Evolutionary conservation across 1,140 invertebrate species (phyloP).

Genomic region (Drosophila auraria): DNA sequence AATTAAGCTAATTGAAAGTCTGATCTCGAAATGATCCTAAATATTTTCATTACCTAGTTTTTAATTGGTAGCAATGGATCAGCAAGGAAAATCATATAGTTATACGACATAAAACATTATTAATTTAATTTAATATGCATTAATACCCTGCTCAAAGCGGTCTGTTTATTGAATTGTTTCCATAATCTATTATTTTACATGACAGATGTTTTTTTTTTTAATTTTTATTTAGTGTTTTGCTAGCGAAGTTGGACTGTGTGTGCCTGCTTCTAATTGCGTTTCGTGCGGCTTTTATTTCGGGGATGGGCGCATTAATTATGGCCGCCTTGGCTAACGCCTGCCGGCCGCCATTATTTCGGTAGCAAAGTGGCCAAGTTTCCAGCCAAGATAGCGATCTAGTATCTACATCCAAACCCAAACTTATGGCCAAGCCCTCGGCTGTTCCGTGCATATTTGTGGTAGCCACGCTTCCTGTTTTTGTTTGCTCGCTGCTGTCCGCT

Average conservation of each 20-base stretch:
- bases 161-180: too few species aligned
- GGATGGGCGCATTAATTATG: constrained; percentile 75
- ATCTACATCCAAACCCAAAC: constrained; percentile 67
- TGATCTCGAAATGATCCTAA: too few species aligned
- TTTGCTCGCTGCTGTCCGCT: constrained; percentile 56
- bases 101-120: too few species aligned
- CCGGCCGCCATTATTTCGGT: constrained; percentile 74
- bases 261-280: constrained; percentile 78
- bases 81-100: too few species aligned
- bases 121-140: too few species aligned
- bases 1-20: too few species aligned
- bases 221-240: background rate
- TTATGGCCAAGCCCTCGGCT: constrained; percentile 49
- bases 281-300: constrained; percentile 68
- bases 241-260: constrained; percentile 45
- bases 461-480: constrained; percentile 83
- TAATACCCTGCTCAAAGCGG: too few species aligned
- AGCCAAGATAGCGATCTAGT: constrained; percentile 72
- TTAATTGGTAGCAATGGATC: too few species aligned
- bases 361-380: constrained; percentile 61
- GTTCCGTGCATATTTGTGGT: constrained; percentile 77
- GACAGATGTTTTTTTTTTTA: background rate
- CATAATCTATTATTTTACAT: background rate
- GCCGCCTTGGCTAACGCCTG: constrained; percentile 59
- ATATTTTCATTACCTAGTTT: too few species aligned